Base-by-base conservation (phyloP, 1,140 invertebrate genomes). In the Nixonia krombeini region DNA sequence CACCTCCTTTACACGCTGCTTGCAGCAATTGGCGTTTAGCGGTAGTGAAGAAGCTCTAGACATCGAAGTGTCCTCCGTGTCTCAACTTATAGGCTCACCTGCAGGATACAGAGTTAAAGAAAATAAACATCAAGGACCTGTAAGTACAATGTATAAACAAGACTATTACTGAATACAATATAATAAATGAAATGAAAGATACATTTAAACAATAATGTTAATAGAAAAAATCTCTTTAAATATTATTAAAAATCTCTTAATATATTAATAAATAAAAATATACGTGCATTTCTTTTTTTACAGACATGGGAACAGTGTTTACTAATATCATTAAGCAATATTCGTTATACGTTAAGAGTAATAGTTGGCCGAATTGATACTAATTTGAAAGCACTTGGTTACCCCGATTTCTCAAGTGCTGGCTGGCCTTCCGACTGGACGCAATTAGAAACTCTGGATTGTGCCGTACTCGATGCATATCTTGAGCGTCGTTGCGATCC, bases 401-500 rank as follows among this genome's bases (percentile, higher is more conserved):
- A 85, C 64, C 84, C 84, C 0, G 81, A 80, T 33, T 65, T 85
- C 25, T 77, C 82, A 1, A 70, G 66, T 8, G 71, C 78, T 16
- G 79, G 79, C 35, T 84, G 77, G 75, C 75, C 74, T 41, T 77
- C 74, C 0, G 83, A 85, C 57, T 85, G 84, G 84, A 84, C 83
- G 1, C 74, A 83, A 10, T 83, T 94, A 0, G 88, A 88, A 56
- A 87, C 87, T 17, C 77, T 94, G 26, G 91, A 93, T 71, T 88
- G 86, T n/a, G 89, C 88, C 3, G 89, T 94, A 40, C 84, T 92
- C 6, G 92, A 94, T 64, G 91, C 90, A 0, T 98, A 97, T 79
- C 87, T 97, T 37, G 96, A 98, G 81, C 91, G 94, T 65, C 97
- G 97, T 80, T 92, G 93, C 40, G 96, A 98, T 85, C 95, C 95